A percentile compares a stretch with the other conserved stretches of the same genome.
Evolutionary conservation across 2,888 invertebrate genomes (phyloP).

Genomic region (Heteromurus nitidus): DNA sequence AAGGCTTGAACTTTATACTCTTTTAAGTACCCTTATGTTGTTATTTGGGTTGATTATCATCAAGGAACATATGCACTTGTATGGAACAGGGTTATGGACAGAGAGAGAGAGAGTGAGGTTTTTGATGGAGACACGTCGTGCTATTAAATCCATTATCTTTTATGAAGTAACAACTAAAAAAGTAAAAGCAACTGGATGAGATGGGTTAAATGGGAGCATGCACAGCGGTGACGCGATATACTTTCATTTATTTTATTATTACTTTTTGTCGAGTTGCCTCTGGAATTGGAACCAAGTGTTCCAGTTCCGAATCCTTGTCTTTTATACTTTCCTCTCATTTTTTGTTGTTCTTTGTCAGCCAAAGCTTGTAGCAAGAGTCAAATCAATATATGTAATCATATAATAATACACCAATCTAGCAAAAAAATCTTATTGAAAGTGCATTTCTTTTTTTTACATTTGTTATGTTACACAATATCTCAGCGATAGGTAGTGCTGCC

Average conservation of each 20-base stretch:
- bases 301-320: constrained; percentile 15
- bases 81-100: too few relatives aligned
- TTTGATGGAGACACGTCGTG: constrained; percentile 61
- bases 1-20: constrained; percentile 41
- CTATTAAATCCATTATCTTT: constrained; percentile 58
- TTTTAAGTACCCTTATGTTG: constrained; percentile 35
- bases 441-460: background rate
- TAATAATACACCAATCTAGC: background rate
- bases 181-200: constrained; percentile 22
- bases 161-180: constrained; percentile 15
- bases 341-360: background rate
- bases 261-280: background rate
- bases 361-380: background rate
- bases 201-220: constrained; percentile 58
- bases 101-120: background rate
- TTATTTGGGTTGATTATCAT: constrained; percentile 20
- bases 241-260: background rate
- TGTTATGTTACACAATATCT: constrained; percentile 40
- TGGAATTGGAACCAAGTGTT: constrained; percentile 22
- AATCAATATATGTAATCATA: constrained; percentile 18
- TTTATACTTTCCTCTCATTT: background rate
- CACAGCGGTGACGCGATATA: constrained; percentile 3
- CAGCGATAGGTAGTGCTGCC: constrained; percentile 12
- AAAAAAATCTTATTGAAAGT: background rate
- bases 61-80: background rate